Conservation (phyloP, 1,140 invertebrate species). For the Calliopsis andreniformis region DNA sequence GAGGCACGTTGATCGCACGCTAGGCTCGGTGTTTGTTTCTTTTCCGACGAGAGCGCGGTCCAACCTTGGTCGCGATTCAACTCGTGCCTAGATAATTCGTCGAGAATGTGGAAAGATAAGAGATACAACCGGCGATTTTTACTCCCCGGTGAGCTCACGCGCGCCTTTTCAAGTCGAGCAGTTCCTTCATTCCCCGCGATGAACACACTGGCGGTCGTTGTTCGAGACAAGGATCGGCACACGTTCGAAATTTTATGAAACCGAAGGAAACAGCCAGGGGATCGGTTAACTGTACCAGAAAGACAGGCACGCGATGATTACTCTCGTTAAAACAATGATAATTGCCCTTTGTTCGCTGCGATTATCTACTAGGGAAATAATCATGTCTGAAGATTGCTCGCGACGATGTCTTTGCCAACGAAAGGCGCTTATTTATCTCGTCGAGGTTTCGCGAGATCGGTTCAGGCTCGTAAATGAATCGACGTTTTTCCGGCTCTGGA, state of each 20-base stretch:
- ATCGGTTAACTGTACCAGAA: constrained; percentile 17
- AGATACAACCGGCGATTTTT: constrained; percentile 19
- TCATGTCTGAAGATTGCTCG: background rate
- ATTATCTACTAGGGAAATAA: background rate
- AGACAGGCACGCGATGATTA: constrained; percentile 4
- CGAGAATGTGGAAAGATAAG: constrained; percentile 3
- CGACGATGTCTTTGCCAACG: background rate
- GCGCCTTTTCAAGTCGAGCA: background rate
- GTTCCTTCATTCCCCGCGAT: constrained; percentile 1
- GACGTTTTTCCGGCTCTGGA: constrained; percentile 2
- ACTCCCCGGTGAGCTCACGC: background rate
- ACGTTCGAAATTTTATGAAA: background rate
- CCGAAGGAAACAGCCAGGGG: background rate
- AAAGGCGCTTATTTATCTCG: background rate
- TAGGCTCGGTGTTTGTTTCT: background rate
- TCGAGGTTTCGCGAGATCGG: constrained; percentile 8
- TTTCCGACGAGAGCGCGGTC: background rate
- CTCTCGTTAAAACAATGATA: background rate
- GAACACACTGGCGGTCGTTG: constrained; percentile 2
- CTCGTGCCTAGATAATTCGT: background rate
- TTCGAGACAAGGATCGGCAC: constrained; percentile 20
- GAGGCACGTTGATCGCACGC: constrained; percentile 1
- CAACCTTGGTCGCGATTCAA: background rate
- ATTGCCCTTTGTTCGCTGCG: background rate
- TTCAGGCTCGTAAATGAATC: constrained; percentile 33